These are phyloP conservation scores for Gadopsis bispinosus DNA, from an alignment of 2,797 vertebrate species.

Conservation along the genomic window DNA sequence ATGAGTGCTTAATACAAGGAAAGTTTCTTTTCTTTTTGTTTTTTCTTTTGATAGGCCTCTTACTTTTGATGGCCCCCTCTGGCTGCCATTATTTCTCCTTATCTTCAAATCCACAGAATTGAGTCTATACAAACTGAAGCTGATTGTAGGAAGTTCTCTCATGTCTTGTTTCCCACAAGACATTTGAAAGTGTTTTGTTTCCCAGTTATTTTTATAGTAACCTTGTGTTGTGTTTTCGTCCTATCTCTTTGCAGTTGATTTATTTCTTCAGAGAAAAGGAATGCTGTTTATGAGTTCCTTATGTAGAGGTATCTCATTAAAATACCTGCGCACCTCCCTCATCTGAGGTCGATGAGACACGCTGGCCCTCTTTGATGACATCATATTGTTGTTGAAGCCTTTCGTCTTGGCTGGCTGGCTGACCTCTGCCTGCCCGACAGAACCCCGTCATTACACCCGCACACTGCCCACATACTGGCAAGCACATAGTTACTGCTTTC, in stretches of 20 bases:
- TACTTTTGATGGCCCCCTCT: constrained; percentile 20
- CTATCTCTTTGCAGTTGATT: constrained; percentile 51
- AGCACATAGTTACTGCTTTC: constrained; percentile 70
- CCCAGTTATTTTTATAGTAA: constrained; percentile 39
- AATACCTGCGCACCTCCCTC: constrained; percentile 75
- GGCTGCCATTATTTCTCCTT: constrained; percentile 38
- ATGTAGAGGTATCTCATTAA: constrained; percentile 73
- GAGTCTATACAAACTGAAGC: constrained; percentile 36
- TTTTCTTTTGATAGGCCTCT: constrained; percentile 41
- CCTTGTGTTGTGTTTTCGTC: constrained; percentile 29
- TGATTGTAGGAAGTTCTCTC: constrained; percentile 34
- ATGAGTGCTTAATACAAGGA: constrained; percentile 40
- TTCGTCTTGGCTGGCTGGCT: constrained; percentile 73
- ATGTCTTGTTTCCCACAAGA: constrained; percentile 9
- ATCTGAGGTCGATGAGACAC: constrained; percentile 82
- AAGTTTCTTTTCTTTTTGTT: constrained; percentile 16
- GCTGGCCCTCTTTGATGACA: constrained; percentile 84
- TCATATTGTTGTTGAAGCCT: constrained; percentile 79
- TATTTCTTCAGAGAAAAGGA: constrained; percentile 50
- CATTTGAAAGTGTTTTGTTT: constrained; percentile 13
- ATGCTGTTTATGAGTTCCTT: constrained; percentile 73
- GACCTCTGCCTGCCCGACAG: constrained; percentile 76
- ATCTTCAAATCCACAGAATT: constrained; percentile 30
- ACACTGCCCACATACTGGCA: constrained; percentile 72
- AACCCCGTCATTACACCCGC: constrained; percentile 84